These are phyloP conservation scores for Ennomos erosarius DNA, from an alignment of 2,888 invertebrate species.

Conservation along the genomic window DNA sequence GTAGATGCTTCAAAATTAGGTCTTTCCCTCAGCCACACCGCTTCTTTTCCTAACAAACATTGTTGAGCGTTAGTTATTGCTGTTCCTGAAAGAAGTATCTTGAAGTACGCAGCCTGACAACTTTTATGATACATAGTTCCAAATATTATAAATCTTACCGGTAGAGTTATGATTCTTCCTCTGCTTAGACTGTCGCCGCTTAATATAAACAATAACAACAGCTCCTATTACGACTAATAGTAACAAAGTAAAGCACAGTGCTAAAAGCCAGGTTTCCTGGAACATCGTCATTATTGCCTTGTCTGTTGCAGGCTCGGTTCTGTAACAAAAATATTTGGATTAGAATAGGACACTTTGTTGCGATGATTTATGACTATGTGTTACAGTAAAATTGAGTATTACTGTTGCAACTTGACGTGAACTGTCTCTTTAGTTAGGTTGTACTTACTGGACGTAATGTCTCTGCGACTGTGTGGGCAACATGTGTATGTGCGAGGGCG, in stretches of 20 bases:
- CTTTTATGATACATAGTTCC: neutral
- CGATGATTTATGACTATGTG: conserved; percentile 8
- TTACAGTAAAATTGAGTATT: neutral
- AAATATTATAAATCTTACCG: conserved; percentile 48
- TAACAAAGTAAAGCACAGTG: conserved; percentile 72
- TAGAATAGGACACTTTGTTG: conserved; percentile 11
- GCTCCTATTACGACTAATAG: conserved; percentile 70
- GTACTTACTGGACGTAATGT: conserved; percentile 78
- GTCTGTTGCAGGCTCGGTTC: conserved; percentile 80
- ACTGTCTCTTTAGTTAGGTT: too few relatives aligned
- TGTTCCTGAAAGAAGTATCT: conserved; percentile 52
- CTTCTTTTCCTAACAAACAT: conserved; percentile 78
- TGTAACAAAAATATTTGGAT: conserved; percentile 59
- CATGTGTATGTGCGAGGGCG: conserved; percentile 90
- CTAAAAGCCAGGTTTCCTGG: conserved; percentile 81
- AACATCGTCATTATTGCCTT: conserved; percentile 79
- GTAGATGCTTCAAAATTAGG: conserved; percentile 76
- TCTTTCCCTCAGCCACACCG: conserved; percentile 77
- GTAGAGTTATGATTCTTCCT: conserved; percentile 73
- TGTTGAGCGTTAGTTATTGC: conserved; percentile 77
- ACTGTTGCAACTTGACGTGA: too few relatives aligned
- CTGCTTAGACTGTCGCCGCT: conserved; percentile 70
- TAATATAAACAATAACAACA: conserved; percentile 71
- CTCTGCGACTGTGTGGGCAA: conserved; percentile 84
- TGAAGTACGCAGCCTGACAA: neutral